phyloP scores from a whole-genome alignment of 2,113 vertebrate species.

The Lepus americanus region DNA sequence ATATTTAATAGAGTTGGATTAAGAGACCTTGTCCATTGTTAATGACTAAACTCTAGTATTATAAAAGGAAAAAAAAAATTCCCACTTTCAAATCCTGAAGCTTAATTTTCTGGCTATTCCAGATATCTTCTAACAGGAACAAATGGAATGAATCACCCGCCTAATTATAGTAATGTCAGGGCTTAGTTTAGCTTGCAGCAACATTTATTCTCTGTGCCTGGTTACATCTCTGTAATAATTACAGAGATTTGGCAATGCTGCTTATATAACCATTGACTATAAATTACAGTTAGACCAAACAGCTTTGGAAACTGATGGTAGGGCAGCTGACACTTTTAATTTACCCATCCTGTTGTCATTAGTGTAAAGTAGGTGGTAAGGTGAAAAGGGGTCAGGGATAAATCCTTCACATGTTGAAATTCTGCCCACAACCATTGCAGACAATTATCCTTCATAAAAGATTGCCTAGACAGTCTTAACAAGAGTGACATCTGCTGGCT shows the following conservation, averaged over 20 bases:
- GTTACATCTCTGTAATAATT: conserved; percentile 77
- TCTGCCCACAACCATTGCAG: conserved; percentile 51
- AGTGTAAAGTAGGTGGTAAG: conserved; percentile 71
- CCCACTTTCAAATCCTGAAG: conserved; percentile 40
- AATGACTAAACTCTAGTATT: neutral
- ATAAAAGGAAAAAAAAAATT: neutral
- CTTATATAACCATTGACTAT: conserved; percentile 70
- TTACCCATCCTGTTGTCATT: conserved; percentile 76
- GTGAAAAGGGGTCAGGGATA: conserved; percentile 77
- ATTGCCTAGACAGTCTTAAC: conserved; percentile 72
- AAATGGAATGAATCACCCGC: conserved; percentile 76
- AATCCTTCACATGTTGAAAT: conserved; percentile 65
- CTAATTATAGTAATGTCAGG: conserved; percentile 78
- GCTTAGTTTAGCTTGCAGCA: conserved; percentile 75
- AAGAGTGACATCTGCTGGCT: conserved; percentile 85
- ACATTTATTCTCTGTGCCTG: conserved; percentile 76
- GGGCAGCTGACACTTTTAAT: conserved; percentile 74
- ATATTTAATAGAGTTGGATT: neutral
- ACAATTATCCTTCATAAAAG: conserved; percentile 68
- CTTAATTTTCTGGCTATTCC: conserved; percentile 60
- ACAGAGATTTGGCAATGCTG: conserved; percentile 74
- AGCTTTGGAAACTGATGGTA: conserved; percentile 73
- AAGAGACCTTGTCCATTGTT: neutral
- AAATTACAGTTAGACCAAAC: conserved; percentile 73
- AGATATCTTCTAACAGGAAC: conserved; percentile 50